Evolutionary conservation across 92 coral and sea anemone genomes (phyloP), one percentile per base, ranked within the genome.

Genomic region (Metridium senile): DNA sequence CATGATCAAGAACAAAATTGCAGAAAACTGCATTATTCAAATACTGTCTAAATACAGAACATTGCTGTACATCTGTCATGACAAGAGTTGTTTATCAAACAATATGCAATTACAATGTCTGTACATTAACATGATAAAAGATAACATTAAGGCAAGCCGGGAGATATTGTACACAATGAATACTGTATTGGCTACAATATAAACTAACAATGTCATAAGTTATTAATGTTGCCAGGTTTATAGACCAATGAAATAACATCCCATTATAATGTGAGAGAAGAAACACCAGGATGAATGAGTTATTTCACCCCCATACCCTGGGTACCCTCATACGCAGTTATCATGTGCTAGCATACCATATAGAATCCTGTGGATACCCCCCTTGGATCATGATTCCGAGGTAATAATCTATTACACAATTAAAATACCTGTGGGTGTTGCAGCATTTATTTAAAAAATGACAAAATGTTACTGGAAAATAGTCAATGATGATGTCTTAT

Each of bases 321-420:
- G 25, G 59, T 54, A 54, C 20, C 59, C 59, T 54, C 21, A 6
- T 39, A 39, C 49, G 8, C 49, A 39, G 20, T 54, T 54, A 54
- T 21, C 59, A 54, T 54, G 59, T 54, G 59, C 59, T 54, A 54
- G 59, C 59, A 54, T 54, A 54, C 59, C 20, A 54, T 54, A 54
- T 10, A 54, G n/a, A 54, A 54, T 54, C 59, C 59, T 54, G 59
- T 54, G 59, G 20, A 21, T 20, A 16, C 59, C 59, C 59, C 23
- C 17, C 23, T 21, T 19, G 13, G 6, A 13, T 13, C 13, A 4
- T 4, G 49, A 13, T 39, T 4, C 6, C 49, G 13, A 4, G 49
- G 6, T 39, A 39, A 39, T 39, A 39, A 39, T 39, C 49, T 4
- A 39, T 39, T 39, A 13, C 49, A 39, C 49, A 39, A 39, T 39